A percentile compares a stretch with the other conserved stretches of the same genome.
Evolutionary conservation across 2,888 invertebrate genomes (phyloP).

Genomic region (Catocala sponsa): DNA sequence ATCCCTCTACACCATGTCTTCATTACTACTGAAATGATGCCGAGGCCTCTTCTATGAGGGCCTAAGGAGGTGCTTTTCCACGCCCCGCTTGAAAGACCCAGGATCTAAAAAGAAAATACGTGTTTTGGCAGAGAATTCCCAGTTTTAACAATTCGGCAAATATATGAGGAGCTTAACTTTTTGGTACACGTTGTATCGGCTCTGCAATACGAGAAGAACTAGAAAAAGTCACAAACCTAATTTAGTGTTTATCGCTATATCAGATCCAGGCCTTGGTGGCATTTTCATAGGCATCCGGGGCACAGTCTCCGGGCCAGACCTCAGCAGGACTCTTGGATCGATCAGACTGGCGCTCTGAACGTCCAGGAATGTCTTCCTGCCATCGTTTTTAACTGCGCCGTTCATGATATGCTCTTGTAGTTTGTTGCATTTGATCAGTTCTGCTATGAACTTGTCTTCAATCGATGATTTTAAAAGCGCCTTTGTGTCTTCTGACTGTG

Average conservation of each 20-base stretch:
- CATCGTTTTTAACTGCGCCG: conserved; percentile 6
- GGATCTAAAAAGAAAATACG: no score
- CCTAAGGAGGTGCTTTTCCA: no score
- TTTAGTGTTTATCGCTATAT: conserved; percentile 6
- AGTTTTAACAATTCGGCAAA: no score
- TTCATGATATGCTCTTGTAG: conserved; percentile 49
- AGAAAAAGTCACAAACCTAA: not conserved
- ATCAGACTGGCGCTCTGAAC: not conserved
- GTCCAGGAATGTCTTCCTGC: not conserved
- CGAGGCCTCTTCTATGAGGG: no score
- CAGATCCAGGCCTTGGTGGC: not conserved
- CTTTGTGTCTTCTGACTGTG: conserved; percentile 8
- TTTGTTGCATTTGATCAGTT: conserved; percentile 61
- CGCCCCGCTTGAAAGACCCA: no score
- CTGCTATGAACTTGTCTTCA: conserved; percentile 59
- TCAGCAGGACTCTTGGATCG: not conserved
- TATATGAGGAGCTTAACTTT: no score
- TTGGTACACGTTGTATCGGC: no score
- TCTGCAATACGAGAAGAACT: no score
- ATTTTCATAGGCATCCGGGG: not conserved
- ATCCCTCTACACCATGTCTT: no score
- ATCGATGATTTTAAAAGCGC: conserved; percentile 12
- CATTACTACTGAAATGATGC: no score
- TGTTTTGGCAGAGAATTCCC: no score
- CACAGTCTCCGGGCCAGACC: not conserved